Evolutionary conservation across 2,888 invertebrate species (phyloP), one percentile per base, ranked within the genome.

Genomic region (Andrena fulva): DNA sequence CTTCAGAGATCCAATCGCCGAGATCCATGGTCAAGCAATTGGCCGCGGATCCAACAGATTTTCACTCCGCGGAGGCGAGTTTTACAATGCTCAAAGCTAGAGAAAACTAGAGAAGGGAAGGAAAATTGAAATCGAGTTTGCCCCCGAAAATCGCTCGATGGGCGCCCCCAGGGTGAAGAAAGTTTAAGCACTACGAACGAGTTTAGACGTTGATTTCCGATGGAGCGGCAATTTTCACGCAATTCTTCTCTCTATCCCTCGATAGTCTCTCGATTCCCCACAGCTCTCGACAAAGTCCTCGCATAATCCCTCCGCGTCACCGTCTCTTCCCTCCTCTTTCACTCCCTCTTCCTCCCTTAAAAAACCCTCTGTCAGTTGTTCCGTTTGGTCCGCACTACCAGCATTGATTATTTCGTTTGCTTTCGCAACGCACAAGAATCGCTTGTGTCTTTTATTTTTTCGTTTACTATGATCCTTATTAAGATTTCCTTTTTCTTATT

Each of bases 371-470:
- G 91, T 90, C 91, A 89, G 91, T 90, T 92, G 92, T 93, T 90
- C 91, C 92, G 86, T 89, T 93, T 93, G 93, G 93, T 93, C 93
- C 93, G 89, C 93, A 92, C 93, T 93, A 93, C 93, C 93, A 93
- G 91, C 92, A 91, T 80, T 92, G 89, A 90, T 88, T 89, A 88
- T 88, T 90, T 72, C 80, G 33, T 80, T 68, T 88, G 88, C 89
- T 89, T 89, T 88, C 87, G 90, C 89, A 86, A 88, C 87, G 89
- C 90, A 80, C 80, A 80, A 62, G 73, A 91, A 91, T 91, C 89
- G 90, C 90, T 88, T 91, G 87, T 87, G 80, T 80, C 56, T 56
- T 56, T 78, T 52, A 27, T 54, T 29, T 80, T 54, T 78, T 52
- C 20, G 33, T 29, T 82, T 89, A 89, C 86, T 90, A 90, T 89